Evolutionary conservation across 2,113 vertebrate species (phyloP), one percentile per base, ranked within the genome.

Genomic region (Podarcis raffonei): DNA sequence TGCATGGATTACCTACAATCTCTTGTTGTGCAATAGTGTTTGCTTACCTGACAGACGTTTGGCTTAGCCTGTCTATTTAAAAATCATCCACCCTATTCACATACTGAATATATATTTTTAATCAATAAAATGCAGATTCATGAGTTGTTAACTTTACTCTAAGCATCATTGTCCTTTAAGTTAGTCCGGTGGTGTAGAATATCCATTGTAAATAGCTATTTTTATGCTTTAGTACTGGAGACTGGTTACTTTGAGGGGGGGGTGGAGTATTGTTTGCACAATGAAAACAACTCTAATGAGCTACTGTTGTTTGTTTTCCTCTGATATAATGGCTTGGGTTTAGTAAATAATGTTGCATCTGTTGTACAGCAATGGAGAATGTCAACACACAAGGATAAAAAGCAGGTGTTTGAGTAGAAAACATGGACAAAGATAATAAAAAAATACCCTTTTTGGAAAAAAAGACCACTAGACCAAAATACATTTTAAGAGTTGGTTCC

Each of bases 301-400:
- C 98, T 99, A 98, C 98, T 98, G 97, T 98, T 98, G 98, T 99
- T 98, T 98, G 98, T 98, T 98, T 97, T 98, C 98, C 98, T 98
- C 95, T 97, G 97, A 97, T 98, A 98, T 98, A 98, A 99, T 98
- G 98, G 98, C 98, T 98, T 98, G 97, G 97, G 96, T 97, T 98
- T 97, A 97, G 98, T 98, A 98, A 99, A 98, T 98, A 98, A 98
- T 98, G 97, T 97, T 97, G 97, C 97, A 97, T 97, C 97, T 99
- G 98, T 98, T 98, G 97, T 96, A 98, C 92, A 97, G 96, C 98
- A 97, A 94, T 97, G 95, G 97, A 96, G 97, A 97, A 97, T 98
- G 98, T 98, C 98, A 98, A 97, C 98, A 98, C 97, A 98, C 96
- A 96, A 97, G 98, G 93, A 94, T 86, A 94, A 94, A 93, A 95